Evolutionary conservation across 2,113 vertebrate species (phyloP), one percentile per base, ranked within the genome.

Genomic region (Heterotilapia buettikoferi): DNA sequence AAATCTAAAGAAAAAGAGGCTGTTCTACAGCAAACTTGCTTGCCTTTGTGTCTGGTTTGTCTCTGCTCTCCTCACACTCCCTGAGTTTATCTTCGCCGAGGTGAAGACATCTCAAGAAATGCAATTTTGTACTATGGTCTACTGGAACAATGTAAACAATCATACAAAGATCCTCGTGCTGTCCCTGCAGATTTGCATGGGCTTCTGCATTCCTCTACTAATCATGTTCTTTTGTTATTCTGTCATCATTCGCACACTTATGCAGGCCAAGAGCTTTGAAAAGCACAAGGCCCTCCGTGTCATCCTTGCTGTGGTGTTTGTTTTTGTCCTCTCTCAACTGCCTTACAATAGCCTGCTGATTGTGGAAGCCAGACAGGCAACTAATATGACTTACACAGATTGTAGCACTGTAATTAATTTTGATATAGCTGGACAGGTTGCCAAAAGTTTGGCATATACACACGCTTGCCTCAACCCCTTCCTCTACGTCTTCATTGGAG

Each of bases 381-480:
- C 94, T 4, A 84, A 94, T 0, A 13, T 81, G 1, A 90, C 68
- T 13, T 95, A 92, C 13, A 96, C 93, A 5, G 90, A 90, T 5
- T 99, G 98, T 7, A 2, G 83, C 3, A 24, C 66, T 3, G 54
- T 92, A 1, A 80, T 52, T 16, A 7, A 2, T 5, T 92, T 98
- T 2, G 97, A 98, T 78, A 90, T 98, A 0, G 96, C 94, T 2
- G 93, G 97, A 83, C 97, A 98, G 93, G 87, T 98, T 26, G 96
- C 97, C 14, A 97, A 97, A 89, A 96, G 95, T 85, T 86, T 98
- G 0, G 98, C 98, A 5, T 98, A 96, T 68, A 95, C 97, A 10
- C 98, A 99, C 61, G 97, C 97, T 71, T 98, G 98, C 94, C 95
- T 98, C 66, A 99, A 98, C 92, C 98, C 98, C 0, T 91, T 98